phyloP scores from a whole-genome alignment of 2,888 invertebrate species.

The Leptothorax acervorum region DNA sequence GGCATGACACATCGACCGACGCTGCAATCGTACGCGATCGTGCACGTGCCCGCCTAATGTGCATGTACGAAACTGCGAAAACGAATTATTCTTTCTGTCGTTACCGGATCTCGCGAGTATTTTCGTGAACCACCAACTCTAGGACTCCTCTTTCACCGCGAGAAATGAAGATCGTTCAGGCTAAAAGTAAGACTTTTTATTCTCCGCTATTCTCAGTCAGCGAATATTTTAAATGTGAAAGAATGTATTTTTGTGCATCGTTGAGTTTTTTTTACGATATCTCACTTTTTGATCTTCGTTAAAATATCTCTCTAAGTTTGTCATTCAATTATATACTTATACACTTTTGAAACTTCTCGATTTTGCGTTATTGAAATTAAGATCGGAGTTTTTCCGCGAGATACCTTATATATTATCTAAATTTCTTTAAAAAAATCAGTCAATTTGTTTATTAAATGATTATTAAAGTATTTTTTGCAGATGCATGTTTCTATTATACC shows the following conservation, averaged over 20 bases:
- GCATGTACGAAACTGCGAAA: neutral
- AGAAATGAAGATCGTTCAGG: neutral
- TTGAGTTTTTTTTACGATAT: neutral
- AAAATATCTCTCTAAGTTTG: neutral
- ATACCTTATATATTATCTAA: neutral
- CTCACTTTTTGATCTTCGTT: neutral
- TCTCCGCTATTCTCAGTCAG: neutral
- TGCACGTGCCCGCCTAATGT: neutral
- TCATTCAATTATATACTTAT: neutral
- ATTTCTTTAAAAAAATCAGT: neutral
- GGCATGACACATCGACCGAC: slow-evolving; percentile 43
- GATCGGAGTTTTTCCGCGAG: neutral
- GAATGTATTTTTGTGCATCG: neutral
- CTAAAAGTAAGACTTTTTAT: neutral
- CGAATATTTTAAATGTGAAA: neutral
- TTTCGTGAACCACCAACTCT: neutral
- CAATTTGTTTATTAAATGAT: neutral
- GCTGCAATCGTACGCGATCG: neutral
- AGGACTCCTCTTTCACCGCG: neutral
- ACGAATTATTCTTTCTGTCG: neutral
- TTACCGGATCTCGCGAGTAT: neutral
- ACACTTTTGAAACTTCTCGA: neutral
- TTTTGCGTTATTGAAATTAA: neutral
- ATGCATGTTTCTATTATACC: neutral
- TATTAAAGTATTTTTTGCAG: neutral